Base-by-base conservation (phyloP, 2,888 invertebrate species). In the Omphaloscelis lunosa region DNA sequence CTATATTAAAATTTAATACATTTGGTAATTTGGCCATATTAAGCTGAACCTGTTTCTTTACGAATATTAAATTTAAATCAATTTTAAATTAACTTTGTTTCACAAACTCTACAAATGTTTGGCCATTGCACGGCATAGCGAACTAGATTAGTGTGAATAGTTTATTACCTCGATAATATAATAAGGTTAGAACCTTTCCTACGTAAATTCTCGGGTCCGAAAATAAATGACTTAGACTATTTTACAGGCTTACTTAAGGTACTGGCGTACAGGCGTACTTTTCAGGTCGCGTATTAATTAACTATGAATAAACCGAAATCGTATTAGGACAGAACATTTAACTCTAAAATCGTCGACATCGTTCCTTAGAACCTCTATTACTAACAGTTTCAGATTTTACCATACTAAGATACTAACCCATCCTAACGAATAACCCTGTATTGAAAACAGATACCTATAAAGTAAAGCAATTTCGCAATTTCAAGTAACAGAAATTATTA, bases 391-490 rank as follows among this genome's bases (percentile, higher is more conserved):
- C 11, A 45, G 2, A 65, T 41, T 51, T 67, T 17, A 0, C 15
- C 29, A 29, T 29, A 45, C 6, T n/a, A n/a, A 41, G 17, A 39
- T 41, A 6, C 12, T 9, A 9, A 41, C 9, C 11, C 11, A 45
- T 45, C 20, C 20, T 9, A 34, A n/a, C 51, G 23, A 3, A 34
- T 34, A n/a, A 34, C 1, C 9, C 9, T 51, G 34, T n/a, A 67
- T 34, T 67, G 41, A 5, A 72, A 72, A 41, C 5, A n/a, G 5
- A 1, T n/a, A 41, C 8, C 29, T 15, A 15, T n/a, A n/a, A 61
- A 72, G 48, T 15, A 20, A 56, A 61, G 8, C 20, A 58, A 48
- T 83, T 65, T 53, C n/a, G 17, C 29, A 53, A 75, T 72, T 27
- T 71, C 20, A n/a, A 53, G 23, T 23, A 27, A 67, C 8, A 17